Conservation (phyloP, 2,888 invertebrate species). For the Hydropsyche betteni region DNA sequence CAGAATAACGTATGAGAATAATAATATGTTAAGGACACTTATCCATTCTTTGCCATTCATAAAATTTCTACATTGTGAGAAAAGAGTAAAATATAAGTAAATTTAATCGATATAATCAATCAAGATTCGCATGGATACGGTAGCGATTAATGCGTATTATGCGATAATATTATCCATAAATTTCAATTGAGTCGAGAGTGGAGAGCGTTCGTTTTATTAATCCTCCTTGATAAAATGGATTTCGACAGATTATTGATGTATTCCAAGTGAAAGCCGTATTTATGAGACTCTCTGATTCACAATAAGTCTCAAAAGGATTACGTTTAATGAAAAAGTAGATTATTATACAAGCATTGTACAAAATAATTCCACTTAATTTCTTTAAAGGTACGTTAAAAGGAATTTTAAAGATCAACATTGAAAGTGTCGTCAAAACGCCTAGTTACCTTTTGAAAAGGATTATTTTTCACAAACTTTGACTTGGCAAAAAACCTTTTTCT, state of each 20-base stretch:
- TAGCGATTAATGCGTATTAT: constrained; percentile 6
- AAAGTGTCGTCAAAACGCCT: no score
- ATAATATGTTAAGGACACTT: not conserved
- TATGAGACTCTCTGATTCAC: not conserved
- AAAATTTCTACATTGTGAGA: constrained; percentile 1
- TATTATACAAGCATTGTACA: no score
- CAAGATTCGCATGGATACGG: not conserved
- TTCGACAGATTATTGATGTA: constrained; percentile 25
- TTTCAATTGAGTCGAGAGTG: constrained; percentile 4
- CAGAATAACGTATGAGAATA: constrained; percentile 17
- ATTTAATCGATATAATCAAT: not conserved
- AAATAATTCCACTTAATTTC: no score
- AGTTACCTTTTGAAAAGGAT: no score
- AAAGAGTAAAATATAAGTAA: not conserved
- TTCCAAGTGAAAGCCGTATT: constrained; percentile 7
- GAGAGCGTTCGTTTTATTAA: constrained; percentile 21
- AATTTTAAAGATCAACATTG: no score
- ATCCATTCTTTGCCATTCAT: constrained; percentile 10
- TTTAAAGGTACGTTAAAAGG: no score
- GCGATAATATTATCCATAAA: constrained; percentile 6
- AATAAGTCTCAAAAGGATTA: no score
- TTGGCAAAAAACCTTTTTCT: no score
- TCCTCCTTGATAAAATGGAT: constrained; percentile 1
- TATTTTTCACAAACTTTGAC: no score
- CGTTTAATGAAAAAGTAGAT: no score